These are phyloP conservation scores for Isichthys henryi DNA, from an alignment of 2,113 vertebrate genomes.

Conservation along the genomic window DNA sequence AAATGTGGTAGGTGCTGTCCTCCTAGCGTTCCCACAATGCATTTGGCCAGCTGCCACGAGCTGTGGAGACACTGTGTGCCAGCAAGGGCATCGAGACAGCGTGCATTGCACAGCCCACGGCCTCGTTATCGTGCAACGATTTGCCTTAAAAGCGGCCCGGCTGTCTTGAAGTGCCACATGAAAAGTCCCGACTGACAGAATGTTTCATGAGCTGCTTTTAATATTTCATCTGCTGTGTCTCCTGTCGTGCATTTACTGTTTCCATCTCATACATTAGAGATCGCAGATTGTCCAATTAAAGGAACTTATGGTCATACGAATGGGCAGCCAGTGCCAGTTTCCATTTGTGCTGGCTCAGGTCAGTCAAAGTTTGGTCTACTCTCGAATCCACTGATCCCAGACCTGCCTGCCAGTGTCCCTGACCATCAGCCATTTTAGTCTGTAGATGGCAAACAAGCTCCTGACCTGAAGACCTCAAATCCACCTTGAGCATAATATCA, in stretches of 20 bases:
- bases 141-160: constrained; percentile 9
- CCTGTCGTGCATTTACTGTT: constrained; percentile 43
- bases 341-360: background rate
- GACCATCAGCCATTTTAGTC: background rate
- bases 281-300: constrained; percentile 45
- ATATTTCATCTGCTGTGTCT: constrained; percentile 56
- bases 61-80: background rate
- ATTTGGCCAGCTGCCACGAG: background rate
- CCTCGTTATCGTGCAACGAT: constrained; percentile 46
- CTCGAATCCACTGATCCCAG: background rate
- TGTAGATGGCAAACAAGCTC: background rate
- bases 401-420: background rate
- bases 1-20: background rate
- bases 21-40: background rate
- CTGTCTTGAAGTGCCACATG: constrained; percentile 32
- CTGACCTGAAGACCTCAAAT: background rate
- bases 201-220: constrained; percentile 53
- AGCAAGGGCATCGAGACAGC: background rate
- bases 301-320: constrained; percentile 43
- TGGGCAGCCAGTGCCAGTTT: constrained; percentile 21
- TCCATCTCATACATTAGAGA: constrained; percentile 44
- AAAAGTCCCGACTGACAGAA: constrained; percentile 53
- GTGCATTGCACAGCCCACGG: constrained; percentile 28
- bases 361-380: background rate
- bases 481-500: background rate